phyloP scores from a whole-genome alignment of 1,140 invertebrate genomes.

The Lasioglossum baleicum region DNA sequence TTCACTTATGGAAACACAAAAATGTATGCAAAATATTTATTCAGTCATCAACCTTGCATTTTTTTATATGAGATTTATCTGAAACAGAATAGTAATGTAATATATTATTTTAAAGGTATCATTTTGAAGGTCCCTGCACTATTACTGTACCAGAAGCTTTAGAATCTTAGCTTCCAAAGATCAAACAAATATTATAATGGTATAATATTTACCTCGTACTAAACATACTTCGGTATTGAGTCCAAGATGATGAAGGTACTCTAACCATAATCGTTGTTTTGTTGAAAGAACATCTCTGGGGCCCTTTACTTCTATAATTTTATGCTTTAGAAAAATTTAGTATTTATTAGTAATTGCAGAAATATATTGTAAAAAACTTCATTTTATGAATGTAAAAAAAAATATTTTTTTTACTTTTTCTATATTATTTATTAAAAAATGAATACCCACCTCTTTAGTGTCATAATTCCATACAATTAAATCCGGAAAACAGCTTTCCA shows the following conservation, averaged over 20 bases:
- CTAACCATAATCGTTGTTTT: slow-evolving; percentile 93
- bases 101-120: slow-evolving; percentile 81
- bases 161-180: too few relatives aligned
- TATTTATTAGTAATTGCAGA: slow-evolving; percentile 20
- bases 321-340: slow-evolving; percentile 78
- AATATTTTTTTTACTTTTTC: too few relatives aligned
- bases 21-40: too few relatives aligned
- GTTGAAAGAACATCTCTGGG: slow-evolving; percentile 90
- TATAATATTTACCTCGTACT: slow-evolving; percentile 82
- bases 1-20: too few relatives aligned
- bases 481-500: slow-evolving; percentile 90
- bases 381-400: slow-evolving; percentile 24
- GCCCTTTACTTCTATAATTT: slow-evolving; percentile 94
- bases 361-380: too few relatives aligned
- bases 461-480: slow-evolving; percentile 88
- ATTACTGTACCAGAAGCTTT: slow-evolving; percentile 85
- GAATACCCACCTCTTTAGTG: slow-evolving; percentile 75
- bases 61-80: too few relatives aligned
- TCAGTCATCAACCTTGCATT: too few relatives aligned
- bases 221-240: slow-evolving; percentile 89
- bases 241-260: slow-evolving; percentile 85
- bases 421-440: slow-evolving; percentile 9
- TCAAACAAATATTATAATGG: too few relatives aligned
- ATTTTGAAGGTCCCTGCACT: slow-evolving; percentile 89
- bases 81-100: slow-evolving; percentile 41